A percentile compares a stretch with the other conserved stretches of the same genome.
Conservation (phyloP, 64 coral and sea anemone genomes). For the Montipora efflorescens region DNA sequence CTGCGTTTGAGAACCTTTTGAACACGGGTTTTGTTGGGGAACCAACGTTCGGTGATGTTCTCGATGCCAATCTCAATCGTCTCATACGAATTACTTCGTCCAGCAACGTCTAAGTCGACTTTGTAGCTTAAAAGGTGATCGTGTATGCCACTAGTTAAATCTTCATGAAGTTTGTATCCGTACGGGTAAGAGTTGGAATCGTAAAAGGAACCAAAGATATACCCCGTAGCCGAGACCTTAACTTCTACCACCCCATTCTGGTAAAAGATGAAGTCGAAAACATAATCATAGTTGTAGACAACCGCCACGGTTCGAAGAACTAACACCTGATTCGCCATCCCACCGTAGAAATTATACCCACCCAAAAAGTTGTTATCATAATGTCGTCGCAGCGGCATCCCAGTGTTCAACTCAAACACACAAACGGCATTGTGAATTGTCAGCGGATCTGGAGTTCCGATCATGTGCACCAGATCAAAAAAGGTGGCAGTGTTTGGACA, state of each 20-base stretch:
- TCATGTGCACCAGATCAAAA: slow-evolving; percentile 65
- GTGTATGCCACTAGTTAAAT: slow-evolving; percentile 59
- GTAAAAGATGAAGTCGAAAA: slow-evolving; percentile 64
- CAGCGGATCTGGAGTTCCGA: slow-evolving; percentile 7
- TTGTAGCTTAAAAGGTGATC: slow-evolving; percentile 71
- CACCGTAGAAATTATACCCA: slow-evolving; percentile 85
- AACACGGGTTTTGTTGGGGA: slow-evolving; percentile 30
- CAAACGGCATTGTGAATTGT: slow-evolving; percentile 77
- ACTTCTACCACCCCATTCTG: slow-evolving; percentile 69
- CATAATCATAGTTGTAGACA: slow-evolving; percentile 64
- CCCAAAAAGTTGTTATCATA: slow-evolving; percentile 72
- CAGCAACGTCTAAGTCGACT: slow-evolving; percentile 60
- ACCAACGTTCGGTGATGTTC: slow-evolving; percentile 57
- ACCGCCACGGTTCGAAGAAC: slow-evolving; percentile 50
- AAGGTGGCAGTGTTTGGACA: slow-evolving; percentile 78
- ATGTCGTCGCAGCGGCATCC: slow-evolving; percentile 81
- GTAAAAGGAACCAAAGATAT: slow-evolving; percentile 46
- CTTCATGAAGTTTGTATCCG: slow-evolving; percentile 17
- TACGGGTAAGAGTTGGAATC: slow-evolving; percentile 22
- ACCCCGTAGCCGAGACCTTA: slow-evolving; percentile 55
- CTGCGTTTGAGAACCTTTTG: slow-evolving; percentile 60
- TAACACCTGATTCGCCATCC: slow-evolving; percentile 58
- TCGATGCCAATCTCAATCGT: slow-evolving; percentile 69
- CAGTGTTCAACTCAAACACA: slow-evolving; percentile 79
- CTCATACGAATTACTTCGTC: slow-evolving; percentile 57